Percentiles rank a stretch among this genome's conserved stretches.
Conservation (phyloP, 2,797 vertebrate species). For the Prionace glauca region DNA sequence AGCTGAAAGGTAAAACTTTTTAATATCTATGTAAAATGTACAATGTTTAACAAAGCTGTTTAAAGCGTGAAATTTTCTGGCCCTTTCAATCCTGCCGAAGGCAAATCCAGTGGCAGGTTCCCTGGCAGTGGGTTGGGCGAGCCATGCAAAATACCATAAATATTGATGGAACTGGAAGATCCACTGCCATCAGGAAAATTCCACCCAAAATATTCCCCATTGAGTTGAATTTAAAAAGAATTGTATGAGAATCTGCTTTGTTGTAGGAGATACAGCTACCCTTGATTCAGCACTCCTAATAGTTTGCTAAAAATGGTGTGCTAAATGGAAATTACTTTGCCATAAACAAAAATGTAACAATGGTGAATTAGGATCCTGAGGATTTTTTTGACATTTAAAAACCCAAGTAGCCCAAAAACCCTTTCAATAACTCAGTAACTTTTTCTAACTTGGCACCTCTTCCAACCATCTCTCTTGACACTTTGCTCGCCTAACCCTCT, state of each 20-base stretch:
- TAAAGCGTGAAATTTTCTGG: no score
- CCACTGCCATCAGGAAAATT: no score
- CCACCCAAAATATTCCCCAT: not conserved
- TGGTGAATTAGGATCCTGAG: not conserved
- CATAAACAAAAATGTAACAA: not conserved
- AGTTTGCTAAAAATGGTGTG: not conserved
- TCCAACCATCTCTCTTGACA: no score
- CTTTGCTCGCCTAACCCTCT: no score
- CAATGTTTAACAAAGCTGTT: not conserved
- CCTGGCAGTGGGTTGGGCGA: no score
- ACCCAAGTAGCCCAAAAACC: not conserved
- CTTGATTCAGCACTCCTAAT: not conserved
- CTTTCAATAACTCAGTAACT: not conserved
- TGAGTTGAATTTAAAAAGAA: not conserved
- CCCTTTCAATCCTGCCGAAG: no score
- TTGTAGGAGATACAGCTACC: not conserved
- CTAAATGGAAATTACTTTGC: not conserved
- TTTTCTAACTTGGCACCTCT: no score
- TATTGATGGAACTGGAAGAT: no score
- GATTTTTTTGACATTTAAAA: not conserved
- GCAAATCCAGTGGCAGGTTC: no score
- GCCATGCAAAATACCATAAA: no score
- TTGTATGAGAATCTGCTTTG: not conserved
- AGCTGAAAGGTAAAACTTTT: conserved; percentile 62
- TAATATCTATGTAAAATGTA: not conserved